phyloP scores from a whole-genome alignment of 2,113 vertebrate genomes.

The Cephalopterus ornatus region DNA sequence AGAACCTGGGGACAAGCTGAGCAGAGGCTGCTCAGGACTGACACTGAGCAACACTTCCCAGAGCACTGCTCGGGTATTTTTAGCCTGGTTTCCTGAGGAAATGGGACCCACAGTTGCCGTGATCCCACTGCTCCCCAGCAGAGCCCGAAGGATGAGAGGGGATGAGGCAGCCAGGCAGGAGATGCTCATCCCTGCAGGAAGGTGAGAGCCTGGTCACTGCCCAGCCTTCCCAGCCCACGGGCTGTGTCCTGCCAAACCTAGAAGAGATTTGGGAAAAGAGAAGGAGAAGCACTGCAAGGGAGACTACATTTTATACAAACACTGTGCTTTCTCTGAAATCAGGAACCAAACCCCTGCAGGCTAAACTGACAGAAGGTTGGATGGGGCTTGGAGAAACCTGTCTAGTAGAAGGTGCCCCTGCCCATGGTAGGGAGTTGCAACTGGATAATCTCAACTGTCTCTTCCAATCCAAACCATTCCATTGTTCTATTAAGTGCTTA shows the following conservation, averaged over 20 bases:
- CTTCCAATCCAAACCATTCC: neutral
- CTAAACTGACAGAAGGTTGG: neutral
- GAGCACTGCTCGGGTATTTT: neutral
- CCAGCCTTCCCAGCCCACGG: accelerated
- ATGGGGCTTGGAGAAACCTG: neutral
- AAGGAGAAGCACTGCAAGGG: neutral
- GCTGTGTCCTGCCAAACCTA: neutral
- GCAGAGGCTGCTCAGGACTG: neutral
- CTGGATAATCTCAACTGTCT: neutral
- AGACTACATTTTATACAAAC: neutral
- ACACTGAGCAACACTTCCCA: neutral
- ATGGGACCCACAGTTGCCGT: neutral
- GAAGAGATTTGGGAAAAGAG: neutral
- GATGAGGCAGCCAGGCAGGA: neutral
- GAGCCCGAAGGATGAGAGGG: neutral
- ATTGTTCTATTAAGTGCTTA: accelerated
- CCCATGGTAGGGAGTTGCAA: neutral
- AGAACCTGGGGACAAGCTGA: neutral
- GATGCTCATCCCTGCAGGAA: accelerated
- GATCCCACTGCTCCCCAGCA: neutral
- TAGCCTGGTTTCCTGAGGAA: conserved; percentile 28
- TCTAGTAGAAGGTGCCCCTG: neutral
- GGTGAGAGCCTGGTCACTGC: neutral
- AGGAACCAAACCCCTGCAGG: neutral
- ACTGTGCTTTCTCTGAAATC: neutral